Evolutionary conservation across 2,113 vertebrate genomes (phyloP), one percentile per base, ranked within the genome.

Genomic region (Acrocephalus arundinaceus): DNA sequence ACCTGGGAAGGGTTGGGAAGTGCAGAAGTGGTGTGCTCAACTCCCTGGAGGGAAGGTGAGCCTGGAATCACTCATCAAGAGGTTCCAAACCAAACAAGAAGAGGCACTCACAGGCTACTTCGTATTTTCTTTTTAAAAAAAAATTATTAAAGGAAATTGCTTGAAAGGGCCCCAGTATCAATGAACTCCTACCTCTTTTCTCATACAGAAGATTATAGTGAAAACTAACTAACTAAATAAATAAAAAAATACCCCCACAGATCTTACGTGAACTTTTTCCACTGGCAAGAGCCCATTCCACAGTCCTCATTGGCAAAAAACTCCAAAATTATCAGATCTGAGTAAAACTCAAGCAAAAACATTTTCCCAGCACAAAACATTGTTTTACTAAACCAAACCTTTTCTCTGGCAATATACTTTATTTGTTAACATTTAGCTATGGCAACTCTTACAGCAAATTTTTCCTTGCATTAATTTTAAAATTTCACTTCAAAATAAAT

Each of bases 1-100:
- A 57, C n/a, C 93, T 92, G 90, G 92, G 94, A 93, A 79, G 72
- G 87, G 87, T 79, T 87, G 91, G 62, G 87, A 96, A 84, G 70
- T 70, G 85, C 78, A 90, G 51, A 43, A 86, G 62, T 43, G 61
- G n/a, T 82, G 87, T 1, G 2, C 51, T 54, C 85, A 82, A 13
- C 51, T 63, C 67, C 93, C 85, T 31, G 67, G 61, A 91, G 95
- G 82, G 72, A 94, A 88, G 90, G 92, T 72, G 85, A 13, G 85
- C 79, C 94, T 80, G 68, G 15, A 70, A 75, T 92, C 94, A 89
- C 88, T 90, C 93, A 95, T 48, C 82, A 57, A n/a, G 67, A 88
- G 39, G 23, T 93, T 94, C 68, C 72, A 96, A 83, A 94, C 37
- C 90, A 88, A 96, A 88, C 86, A 93, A 85, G 51, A 72, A 68